Conservation (phyloP, 2,113 vertebrate species). For the Hyperopisus bebe region DNA sequence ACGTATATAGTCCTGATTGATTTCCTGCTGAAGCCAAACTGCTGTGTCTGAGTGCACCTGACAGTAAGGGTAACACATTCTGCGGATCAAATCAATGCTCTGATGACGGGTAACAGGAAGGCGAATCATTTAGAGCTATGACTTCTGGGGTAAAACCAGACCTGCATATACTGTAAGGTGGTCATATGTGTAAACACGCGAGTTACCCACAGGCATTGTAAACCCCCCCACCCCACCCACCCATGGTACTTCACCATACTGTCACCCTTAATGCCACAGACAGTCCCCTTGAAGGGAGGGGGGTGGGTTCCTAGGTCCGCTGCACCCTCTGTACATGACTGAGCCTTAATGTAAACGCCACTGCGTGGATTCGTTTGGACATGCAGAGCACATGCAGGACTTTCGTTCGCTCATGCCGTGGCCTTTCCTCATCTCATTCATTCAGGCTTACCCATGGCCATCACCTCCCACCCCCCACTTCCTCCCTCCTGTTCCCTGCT, state of each 20-base stretch:
- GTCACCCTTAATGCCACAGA: neutral
- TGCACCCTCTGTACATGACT: conserved; percentile 42
- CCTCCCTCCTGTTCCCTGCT: conserved; percentile 46
- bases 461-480: neutral
- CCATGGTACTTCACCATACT: neutral
- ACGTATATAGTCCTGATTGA: conserved; percentile 32
- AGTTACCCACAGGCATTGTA: neutral
- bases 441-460: neutral
- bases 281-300: neutral
- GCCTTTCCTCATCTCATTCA: conserved; percentile 35
- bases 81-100: conserved; percentile 52
- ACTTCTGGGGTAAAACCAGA: conserved; percentile 48
- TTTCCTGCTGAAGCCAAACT: conserved; percentile 34
- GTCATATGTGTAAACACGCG: conserved; percentile 54
- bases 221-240: neutral
- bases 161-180: conserved; percentile 28
- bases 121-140: conserved; percentile 29
- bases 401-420: conserved; percentile 51
- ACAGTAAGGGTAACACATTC: conserved; percentile 29
- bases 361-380: conserved; percentile 62
- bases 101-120: conserved; percentile 39
- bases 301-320: conserved; percentile 20
- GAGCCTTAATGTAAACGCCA: conserved; percentile 37
- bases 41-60: conserved; percentile 41
- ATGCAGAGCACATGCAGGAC: conserved; percentile 79